These are phyloP conservation scores for Threskiornis aethiopicus DNA, from an alignment of 2,797 vertebrate species.

Conservation along the genomic window DNA sequence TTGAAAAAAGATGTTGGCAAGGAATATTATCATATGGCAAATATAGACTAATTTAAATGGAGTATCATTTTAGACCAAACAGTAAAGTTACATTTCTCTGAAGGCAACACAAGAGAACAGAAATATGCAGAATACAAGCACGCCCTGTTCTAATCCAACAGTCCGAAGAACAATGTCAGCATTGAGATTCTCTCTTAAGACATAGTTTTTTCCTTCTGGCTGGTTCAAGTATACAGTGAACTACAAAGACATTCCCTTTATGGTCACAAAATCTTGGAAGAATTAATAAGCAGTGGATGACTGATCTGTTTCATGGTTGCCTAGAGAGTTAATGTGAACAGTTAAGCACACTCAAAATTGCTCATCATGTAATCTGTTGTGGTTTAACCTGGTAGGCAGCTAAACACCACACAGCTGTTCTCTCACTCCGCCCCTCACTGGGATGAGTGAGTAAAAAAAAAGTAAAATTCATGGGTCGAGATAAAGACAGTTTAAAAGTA, in stretches of 20 bases:
- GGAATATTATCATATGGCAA: background rate
- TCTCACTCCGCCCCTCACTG: no score
- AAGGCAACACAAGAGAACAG: background rate
- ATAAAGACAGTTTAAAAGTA: no score
- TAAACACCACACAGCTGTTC: no score
- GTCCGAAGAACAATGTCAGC: rapidly evolving
- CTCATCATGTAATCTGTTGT: background rate
- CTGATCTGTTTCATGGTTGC: background rate
- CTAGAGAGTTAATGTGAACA: background rate
- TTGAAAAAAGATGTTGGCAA: background rate
- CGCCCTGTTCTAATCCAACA: background rate
- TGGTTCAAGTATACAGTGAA: background rate
- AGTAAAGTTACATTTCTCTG: background rate
- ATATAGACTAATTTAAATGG: background rate
- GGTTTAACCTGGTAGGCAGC: no score
- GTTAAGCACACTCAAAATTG: background rate
- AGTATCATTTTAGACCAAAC: background rate
- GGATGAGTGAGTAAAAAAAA: no score
- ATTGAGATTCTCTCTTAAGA: background rate
- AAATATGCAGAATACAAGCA: background rate
- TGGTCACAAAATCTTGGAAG: background rate
- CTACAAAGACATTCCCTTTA: background rate
- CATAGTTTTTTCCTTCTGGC: background rate
- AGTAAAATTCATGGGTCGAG: no score
- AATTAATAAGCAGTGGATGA: background rate